Percentiles rank a stretch among this genome's conserved stretches.
Conservation (phyloP, 2,888 invertebrate species). For the Nephrotoma guestfalica region DNA sequence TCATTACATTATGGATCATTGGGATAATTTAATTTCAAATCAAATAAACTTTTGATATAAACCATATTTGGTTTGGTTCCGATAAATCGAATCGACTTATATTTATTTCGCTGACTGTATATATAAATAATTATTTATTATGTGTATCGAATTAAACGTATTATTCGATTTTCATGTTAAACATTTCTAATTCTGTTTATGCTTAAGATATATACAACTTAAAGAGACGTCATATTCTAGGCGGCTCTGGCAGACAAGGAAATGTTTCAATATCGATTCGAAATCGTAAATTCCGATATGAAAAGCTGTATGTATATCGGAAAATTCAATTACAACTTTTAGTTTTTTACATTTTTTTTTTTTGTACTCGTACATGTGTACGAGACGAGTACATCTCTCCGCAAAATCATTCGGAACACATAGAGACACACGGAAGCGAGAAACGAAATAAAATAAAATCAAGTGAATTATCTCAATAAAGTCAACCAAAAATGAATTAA, state of each 20-base stretch:
- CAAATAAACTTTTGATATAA: neutral
- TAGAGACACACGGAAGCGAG: neutral
- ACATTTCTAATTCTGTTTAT: neutral
- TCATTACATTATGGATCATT: neutral
- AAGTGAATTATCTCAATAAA: constrained; percentile 1
- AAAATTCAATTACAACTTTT: neutral
- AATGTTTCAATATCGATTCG: neutral
- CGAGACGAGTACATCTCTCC: neutral
- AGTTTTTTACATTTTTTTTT: neutral
- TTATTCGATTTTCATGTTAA: neutral
- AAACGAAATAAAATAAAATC: neutral
- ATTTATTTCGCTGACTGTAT: neutral
- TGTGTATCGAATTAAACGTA: neutral
- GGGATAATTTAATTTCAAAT: neutral
- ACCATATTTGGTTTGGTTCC: neutral
- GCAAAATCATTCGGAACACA: neutral
- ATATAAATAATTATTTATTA: neutral
- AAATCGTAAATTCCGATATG: neutral
- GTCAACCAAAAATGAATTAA: constrained; percentile 3
- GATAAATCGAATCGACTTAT: neutral
- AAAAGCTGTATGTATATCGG: neutral
- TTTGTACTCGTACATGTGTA: neutral
- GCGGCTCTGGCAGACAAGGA: neutral
- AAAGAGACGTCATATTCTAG: no score
- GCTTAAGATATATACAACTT: neutral